Base-by-base conservation (phyloP, 2,888 invertebrate genomes). In the Ceraclea dissimilis region DNA sequence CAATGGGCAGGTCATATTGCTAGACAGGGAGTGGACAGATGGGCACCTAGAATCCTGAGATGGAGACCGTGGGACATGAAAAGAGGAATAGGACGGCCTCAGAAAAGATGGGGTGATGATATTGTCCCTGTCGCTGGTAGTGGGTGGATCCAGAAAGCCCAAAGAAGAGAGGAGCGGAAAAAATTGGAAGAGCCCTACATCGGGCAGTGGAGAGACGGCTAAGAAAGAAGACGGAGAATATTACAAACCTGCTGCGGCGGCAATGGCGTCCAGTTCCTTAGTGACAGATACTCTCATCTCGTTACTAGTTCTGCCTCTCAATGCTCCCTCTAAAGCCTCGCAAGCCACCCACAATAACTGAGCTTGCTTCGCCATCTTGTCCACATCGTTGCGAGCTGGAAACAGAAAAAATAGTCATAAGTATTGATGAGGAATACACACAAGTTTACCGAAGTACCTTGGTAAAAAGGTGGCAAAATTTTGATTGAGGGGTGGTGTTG, bases 271-370 rank as follows among this genome's bases (percentile, higher is more conserved):
- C 54, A 93, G 78, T 75, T 92, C 89, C 55, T 80, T 87, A 81
- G 68, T 82, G 72, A 70, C 76, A 18, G 51, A 51, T 11, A 54
- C 58, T 21, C 60, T 52, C 39, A 52, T 53, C 13, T 51, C 46
- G 16, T 58, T 55, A 22, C 44, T 13, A 0, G 79, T 76, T 53
- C 82, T 76, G 17, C 78, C 75, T 58, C 85, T 80, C 5, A 95
- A 82, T 19, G 90, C 86, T 2, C 88, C 82, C 67, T 88, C 82
- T 34, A 97, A 76, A 2, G 93, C 85, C 67, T 95, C 93, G 66
- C 93, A 94, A 1, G 97, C 93, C 62, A 93, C 85, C 97, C 97
- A 97, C 63, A 97, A 78, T 22, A 91, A 83, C 71, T 95, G 94
- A 0, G 94, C 88, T 62, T 88, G 84, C 39, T 85, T 83, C 0